Conservation (phyloP, 37 sponge, comb jelly and placozoan genomes). For the Halichondria panicea region DNA sequence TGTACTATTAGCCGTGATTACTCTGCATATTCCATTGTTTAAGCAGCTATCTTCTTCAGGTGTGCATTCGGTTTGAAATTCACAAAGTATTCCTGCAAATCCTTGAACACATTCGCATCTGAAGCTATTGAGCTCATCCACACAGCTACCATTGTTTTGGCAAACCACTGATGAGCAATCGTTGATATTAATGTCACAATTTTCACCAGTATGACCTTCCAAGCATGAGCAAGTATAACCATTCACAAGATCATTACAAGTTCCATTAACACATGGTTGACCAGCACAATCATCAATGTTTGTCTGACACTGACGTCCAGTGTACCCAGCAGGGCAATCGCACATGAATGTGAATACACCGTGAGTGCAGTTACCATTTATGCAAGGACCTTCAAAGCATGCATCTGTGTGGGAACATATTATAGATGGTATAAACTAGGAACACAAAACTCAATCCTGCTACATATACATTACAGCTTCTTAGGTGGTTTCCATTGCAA, state of each 20-base stretch:
- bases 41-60: constrained; percentile 14
- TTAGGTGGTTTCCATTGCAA: neutral
- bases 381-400: constrained; percentile 42
- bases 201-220: constrained; percentile 45
- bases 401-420: constrained; percentile 16
- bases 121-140: constrained; percentile 36
- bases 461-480: neutral
- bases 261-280: constrained; percentile 63
- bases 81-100: constrained; percentile 50
- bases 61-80: constrained; percentile 1
- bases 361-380: constrained; percentile 53
- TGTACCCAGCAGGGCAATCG: constrained; percentile 55
- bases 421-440: neutral
- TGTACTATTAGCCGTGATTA: neutral
- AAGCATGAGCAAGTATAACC: constrained; percentile 47
- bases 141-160: constrained; percentile 51
- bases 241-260: constrained; percentile 34
- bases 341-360: constrained; percentile 39
- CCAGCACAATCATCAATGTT: constrained; percentile 52
- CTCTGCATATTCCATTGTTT: constrained; percentile 45
- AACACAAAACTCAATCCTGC: neutral
- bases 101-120: constrained; percentile 38
- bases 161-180: constrained; percentile 57
- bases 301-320: constrained; percentile 61
- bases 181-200: constrained; percentile 57